Percentiles rank a stretch among this genome's conserved stretches.
Conservation (phyloP, 2,888 invertebrate species). For the Melanchra persicariae region DNA sequence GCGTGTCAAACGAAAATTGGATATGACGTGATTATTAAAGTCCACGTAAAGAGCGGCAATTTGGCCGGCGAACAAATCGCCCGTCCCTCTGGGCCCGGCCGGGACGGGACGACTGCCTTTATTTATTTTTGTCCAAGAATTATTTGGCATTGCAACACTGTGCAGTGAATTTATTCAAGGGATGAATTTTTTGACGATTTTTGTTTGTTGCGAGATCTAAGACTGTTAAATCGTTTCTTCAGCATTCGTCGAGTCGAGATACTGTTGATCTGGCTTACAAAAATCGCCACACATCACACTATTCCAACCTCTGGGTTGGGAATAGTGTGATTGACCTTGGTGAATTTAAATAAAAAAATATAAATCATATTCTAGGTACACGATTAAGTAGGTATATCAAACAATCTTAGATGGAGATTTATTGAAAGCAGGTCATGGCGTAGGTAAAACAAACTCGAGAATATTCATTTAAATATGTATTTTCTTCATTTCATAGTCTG, state of each 20-base stretch:
- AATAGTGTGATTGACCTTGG: too few relatives aligned
- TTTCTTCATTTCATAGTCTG: neutral
- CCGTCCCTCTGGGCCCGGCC: constrained; percentile 78
- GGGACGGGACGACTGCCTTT: constrained; percentile 73
- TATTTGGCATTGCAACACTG: constrained; percentile 57
- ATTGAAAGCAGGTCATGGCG: neutral
- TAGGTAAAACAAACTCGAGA: neutral
- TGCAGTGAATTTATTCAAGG: constrained; percentile 44
- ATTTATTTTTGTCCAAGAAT: constrained; percentile 78
- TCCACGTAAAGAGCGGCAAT: constrained; percentile 87
- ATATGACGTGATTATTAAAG: constrained; percentile 89
- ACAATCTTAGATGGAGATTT: neutral
- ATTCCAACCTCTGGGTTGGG: too few relatives aligned
- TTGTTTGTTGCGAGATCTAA: neutral
- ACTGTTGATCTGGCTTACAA: neutral
- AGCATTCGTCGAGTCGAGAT: too few relatives aligned
- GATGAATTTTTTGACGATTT: neutral
- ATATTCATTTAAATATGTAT: neutral
- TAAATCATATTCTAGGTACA: too few relatives aligned
- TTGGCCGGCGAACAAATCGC: constrained; percentile 85
- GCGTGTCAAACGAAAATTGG: constrained; percentile 86
- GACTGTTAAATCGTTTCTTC: neutral
- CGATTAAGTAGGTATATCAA: too few relatives aligned
- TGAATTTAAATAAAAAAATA: too few relatives aligned
- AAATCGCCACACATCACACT: too few relatives aligned